Conservation (phyloP, 2,797 vertebrate genomes). For the Sebastes jordani region DNA sequence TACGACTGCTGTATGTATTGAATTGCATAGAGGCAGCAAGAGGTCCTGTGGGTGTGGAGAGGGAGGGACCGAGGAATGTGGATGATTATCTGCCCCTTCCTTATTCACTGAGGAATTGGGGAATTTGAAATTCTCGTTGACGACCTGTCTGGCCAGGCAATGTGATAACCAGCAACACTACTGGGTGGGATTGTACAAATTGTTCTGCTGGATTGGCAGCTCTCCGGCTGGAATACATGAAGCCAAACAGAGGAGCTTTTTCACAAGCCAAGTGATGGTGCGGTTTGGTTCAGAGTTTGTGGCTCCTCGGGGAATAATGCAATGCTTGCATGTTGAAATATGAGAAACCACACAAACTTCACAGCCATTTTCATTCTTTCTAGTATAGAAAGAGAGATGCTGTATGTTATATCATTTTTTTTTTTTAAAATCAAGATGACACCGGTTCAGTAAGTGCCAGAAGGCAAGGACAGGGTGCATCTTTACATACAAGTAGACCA, state of each 20-base stretch:
- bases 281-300: constrained; percentile 53
- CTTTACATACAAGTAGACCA: neutral
- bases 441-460: neutral
- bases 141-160: constrained; percentile 25
- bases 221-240: constrained; percentile 12
- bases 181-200: neutral
- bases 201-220: constrained; percentile 21
- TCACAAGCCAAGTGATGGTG: constrained; percentile 30
- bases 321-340: constrained; percentile 69
- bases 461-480: neutral
- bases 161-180: neutral
- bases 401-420: neutral
- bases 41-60: constrained; percentile 57
- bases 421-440: neutral
- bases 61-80: constrained; percentile 66
- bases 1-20: constrained; percentile 11
- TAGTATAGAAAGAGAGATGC: neutral
- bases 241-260: constrained; percentile 29
- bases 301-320: constrained; percentile 66
- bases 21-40: constrained; percentile 43
- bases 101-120: constrained; percentile 42
- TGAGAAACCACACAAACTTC: constrained; percentile 55
- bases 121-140: constrained; percentile 46
- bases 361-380: constrained; percentile 38
- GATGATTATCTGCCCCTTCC: constrained; percentile 59